Percentiles rank a stretch among this genome's conserved stretches.
Evolutionary conservation across 2,797 vertebrate species (phyloP).

Genomic region (Notolabrus celidotus): DNA sequence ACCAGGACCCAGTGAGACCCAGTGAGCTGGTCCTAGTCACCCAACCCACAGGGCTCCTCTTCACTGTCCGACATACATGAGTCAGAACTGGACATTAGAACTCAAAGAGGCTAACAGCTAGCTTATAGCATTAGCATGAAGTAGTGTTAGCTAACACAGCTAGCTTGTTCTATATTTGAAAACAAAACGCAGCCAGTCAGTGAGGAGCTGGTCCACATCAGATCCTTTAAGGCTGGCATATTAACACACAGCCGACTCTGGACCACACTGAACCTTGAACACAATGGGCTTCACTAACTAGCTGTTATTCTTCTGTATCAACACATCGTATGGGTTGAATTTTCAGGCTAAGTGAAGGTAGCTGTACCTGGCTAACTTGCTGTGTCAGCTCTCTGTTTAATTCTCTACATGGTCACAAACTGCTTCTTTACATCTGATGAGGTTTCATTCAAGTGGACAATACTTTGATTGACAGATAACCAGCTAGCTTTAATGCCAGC

Average conservation of each 20-base stretch:
- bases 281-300: not conserved
- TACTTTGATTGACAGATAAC: not conserved
- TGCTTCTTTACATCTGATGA: not conserved
- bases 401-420: not conserved
- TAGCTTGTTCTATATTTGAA: conserved; percentile 52
- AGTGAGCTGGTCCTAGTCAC: not conserved
- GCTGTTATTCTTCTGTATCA: not conserved
- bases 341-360: not conserved
- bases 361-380: conserved; percentile 19
- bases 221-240: not conserved
- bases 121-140: conserved; percentile 32
- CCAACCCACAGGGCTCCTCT: not conserved
- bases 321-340: too few relatives aligned
- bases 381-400: conserved; percentile 40
- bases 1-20: not conserved
- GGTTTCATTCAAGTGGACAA: not conserved
- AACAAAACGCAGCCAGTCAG: conserved; percentile 49
- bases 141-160: conserved; percentile 35
- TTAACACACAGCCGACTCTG: conserved; percentile 18
- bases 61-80: not conserved
- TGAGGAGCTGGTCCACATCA: not conserved
- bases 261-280: not conserved
- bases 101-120: conserved; percentile 35
- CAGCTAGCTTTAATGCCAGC: not conserved
- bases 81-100: conserved; percentile 1